Evolutionary conservation across 2,888 invertebrate species (phyloP), one percentile per base, ranked within the genome.

Genomic region (Parascotia fuliginaria): DNA sequence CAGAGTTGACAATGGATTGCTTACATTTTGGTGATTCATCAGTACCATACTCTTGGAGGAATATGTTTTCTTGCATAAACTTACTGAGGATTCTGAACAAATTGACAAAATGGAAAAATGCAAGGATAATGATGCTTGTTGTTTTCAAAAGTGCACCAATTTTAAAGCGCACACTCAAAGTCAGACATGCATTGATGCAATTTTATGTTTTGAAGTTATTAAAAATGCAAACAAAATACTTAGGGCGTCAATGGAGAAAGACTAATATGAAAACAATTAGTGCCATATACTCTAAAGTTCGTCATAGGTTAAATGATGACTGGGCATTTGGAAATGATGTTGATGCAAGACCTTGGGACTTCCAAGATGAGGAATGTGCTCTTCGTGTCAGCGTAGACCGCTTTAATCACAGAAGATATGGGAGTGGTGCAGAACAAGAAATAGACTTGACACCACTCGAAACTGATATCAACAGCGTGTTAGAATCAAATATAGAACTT

Each of bases 311-410:
- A 33, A 99, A 99, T 77, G 99, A 99, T 82, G 99, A 99, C 85
- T 99, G 99, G 99, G 99, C 99, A 2, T 99, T 97, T 92, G 99
- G 99, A 43, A 99, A 99, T 92, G 97, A 99, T 92, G 94, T 99
- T 72, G 98, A 99, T 89, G 98, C 98, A 0, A 94, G 98, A 54
- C 99, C 99, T 0, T 99, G 98, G 98, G 99, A 99, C 84, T 99
- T 98, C 72, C 97, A 99, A 90, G 98, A 97, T 24, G 99, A 99
- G 83, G 99, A 99, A 82, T 98, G 98, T 84, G 96, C 98, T 9
- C 89, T 99, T 49, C 94, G 99, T 55, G 96, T 97, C 0, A 97
- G 97, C 61, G 99, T 99, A 1, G 99, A 99, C 89, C 94, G 98
- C 52, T 99, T 99, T 78, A 99, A 99, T 85, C 95, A 96, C 77